phyloP scores from a whole-genome alignment of 53 echinoderm and acorn worm species.

The Mesocentrotus franciscanus region DNA sequence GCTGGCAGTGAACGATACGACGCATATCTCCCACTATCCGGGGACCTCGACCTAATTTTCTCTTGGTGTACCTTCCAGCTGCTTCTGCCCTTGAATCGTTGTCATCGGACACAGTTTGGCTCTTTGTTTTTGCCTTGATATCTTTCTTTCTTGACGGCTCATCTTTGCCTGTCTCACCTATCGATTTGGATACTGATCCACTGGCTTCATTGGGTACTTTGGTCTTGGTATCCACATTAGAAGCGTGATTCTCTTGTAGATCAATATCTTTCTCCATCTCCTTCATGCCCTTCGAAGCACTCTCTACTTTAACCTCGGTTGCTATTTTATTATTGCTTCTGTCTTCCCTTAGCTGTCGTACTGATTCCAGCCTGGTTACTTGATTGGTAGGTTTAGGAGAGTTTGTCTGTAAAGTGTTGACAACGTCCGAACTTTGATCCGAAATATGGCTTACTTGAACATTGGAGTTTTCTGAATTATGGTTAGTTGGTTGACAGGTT shows the following conservation, averaged over 20 bases:
- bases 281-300: not conserved
- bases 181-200: not conserved
- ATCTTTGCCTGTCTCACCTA: not conserved
- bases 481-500: not conserved
- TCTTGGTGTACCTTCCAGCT: not conserved
- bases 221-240: not conserved
- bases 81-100: too few relatives aligned
- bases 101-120: not conserved
- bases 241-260: not conserved
- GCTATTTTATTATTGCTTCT: not conserved
- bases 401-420: too few relatives aligned
- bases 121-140: not conserved
- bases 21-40: not conserved
- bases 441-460: too few relatives aligned
- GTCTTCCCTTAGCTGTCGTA: not conserved
- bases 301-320: not conserved
- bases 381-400: too few relatives aligned
- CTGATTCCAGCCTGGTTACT: not conserved
- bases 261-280: not conserved
- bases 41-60: conserved; percentile 1
- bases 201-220: not conserved
- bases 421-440: too few relatives aligned
- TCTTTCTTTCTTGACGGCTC: not conserved
- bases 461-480: too few relatives aligned
- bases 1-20: conserved; percentile 46